phyloP scores from a whole-genome alignment of 92 coral and sea anemone species.

The Epizoanthus rinbou region DNA sequence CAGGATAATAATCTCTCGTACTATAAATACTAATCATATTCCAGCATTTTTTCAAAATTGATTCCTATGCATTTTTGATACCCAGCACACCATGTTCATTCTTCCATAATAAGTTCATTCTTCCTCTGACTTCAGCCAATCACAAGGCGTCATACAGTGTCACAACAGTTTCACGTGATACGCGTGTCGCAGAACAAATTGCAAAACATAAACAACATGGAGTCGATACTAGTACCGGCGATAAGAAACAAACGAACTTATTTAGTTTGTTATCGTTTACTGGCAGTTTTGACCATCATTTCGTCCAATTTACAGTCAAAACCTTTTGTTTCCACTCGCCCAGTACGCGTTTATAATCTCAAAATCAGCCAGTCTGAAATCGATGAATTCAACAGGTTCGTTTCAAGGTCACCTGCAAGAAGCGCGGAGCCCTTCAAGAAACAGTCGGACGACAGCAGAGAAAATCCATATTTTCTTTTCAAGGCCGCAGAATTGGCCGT shows the following conservation, averaged over 20 bases:
- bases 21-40: too few relatives aligned
- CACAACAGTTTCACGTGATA: conserved; percentile 15
- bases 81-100: neutral
- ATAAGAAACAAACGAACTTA: neutral
- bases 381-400: conserved; percentile 42
- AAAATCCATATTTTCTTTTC: conserved; percentile 53
- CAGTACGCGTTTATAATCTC: conserved; percentile 1
- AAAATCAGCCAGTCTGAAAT: conserved; percentile 30
- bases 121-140: neutral
- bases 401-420: conserved; percentile 41
- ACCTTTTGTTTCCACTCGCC: neutral
- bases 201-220: neutral
- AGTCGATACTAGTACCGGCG: neutral
- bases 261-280: neutral
- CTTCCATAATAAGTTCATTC: neutral
- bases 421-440: conserved; percentile 10
- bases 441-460: neutral
- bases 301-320: neutral
- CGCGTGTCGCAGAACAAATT: neutral
- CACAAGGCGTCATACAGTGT: neutral
- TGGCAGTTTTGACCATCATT: neutral
- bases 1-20: too few relatives aligned
- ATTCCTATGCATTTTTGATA: neutral
- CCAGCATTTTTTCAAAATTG: neutral
- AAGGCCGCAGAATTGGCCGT: conserved; percentile 84